Conservation (phyloP, 2,113 vertebrate genomes). For the Heterocephalus glaber region DNA sequence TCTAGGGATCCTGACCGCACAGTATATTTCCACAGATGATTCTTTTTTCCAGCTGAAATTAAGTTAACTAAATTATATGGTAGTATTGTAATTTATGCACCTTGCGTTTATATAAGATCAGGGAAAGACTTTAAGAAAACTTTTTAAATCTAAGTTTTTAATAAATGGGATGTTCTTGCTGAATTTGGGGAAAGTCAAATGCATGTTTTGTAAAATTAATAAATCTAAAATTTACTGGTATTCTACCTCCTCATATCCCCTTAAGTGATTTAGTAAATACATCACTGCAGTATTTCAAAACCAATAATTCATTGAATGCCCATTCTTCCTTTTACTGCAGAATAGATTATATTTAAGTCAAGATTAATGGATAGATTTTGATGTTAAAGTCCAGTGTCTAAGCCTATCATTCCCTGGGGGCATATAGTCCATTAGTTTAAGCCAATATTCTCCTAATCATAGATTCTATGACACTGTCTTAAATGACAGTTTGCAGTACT, state of each 20-base stretch:
- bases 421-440: constrained; percentile 92
- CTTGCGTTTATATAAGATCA: neutral
- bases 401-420: constrained; percentile 87
- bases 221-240: constrained; percentile 70
- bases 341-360: constrained; percentile 92
- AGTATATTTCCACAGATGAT: constrained; percentile 49
- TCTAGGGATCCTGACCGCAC: constrained; percentile 28
- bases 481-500: constrained; percentile 88
- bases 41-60: constrained; percentile 52
- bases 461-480: constrained; percentile 88
- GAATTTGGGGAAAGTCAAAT: constrained; percentile 54
- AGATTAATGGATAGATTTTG: constrained; percentile 94
- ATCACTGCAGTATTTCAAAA: constrained; percentile 85
- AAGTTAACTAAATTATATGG: constrained; percentile 62
- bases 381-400: constrained; percentile 88
- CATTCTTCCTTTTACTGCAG: constrained; percentile 86
- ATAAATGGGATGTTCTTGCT: constrained; percentile 30
- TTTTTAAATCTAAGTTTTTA: constrained; percentile 24
- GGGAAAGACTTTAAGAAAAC: constrained; percentile 58
- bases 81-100: constrained; percentile 35
- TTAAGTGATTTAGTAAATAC: constrained; percentile 80
- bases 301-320: constrained; percentile 88
- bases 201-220: constrained; percentile 64
- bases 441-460: constrained; percentile 88
- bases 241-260: constrained; percentile 72